Conservation (phyloP, 2,113 vertebrate species). For the Vulpes ferrilata region DNA sequence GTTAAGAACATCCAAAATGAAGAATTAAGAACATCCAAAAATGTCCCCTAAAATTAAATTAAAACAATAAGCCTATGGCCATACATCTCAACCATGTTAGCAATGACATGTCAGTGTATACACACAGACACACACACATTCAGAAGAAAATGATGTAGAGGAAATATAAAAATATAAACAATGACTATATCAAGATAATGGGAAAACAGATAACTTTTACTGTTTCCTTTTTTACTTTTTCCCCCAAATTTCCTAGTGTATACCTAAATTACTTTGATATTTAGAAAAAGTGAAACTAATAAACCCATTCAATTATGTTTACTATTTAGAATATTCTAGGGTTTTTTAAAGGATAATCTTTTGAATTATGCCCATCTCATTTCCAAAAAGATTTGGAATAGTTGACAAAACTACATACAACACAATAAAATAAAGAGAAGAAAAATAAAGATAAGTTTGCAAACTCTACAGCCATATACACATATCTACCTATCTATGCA, state of each 20-base stretch:
- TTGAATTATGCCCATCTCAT: background rate
- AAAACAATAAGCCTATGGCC: background rate
- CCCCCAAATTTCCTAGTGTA: background rate
- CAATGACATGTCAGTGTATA: background rate
- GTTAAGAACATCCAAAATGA: background rate
- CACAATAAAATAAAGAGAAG: background rate
- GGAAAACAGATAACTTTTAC: background rate
- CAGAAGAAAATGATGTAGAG: background rate
- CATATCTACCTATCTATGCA: background rate
- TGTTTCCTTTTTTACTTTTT: background rate
- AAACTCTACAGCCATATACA: background rate
- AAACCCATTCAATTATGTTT: background rate
- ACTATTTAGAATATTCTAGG: slow-evolving; percentile 19
- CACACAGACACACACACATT: background rate
- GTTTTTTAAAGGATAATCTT: background rate
- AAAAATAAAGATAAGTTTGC: background rate
- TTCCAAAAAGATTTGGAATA: slow-evolving; percentile 43
- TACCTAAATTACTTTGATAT: background rate
- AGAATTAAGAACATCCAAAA: background rate
- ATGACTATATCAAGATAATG: background rate
- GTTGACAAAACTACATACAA: background rate
- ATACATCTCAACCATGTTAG: background rate
- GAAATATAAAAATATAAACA: slow-evolving; percentile 46
- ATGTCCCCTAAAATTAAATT: background rate
- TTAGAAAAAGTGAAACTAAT: slow-evolving; percentile 42